These are phyloP conservation scores for Uria lomvia DNA, from an alignment of 2,113 vertebrate genomes.

Conservation along the genomic window DNA sequence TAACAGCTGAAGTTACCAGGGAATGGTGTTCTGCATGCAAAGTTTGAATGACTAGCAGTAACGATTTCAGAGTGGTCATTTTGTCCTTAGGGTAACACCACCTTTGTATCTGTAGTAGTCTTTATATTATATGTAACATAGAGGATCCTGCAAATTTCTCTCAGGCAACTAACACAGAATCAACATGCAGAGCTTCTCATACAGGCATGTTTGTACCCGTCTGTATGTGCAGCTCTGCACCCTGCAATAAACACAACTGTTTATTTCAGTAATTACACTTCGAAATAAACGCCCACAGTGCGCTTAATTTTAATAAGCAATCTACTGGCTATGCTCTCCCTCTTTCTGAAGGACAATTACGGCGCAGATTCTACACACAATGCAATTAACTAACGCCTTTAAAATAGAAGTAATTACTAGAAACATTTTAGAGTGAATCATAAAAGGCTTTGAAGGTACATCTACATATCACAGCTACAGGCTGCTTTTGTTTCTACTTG, in stretches of 20 bases:
- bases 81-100: background rate
- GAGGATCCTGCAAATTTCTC: slow-evolving; percentile 45
- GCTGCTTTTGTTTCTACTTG: slow-evolving; percentile 8
- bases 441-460: slow-evolving; percentile 53
- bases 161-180: background rate
- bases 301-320: slow-evolving; percentile 61
- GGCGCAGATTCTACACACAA: slow-evolving; percentile 23
- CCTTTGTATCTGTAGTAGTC: background rate
- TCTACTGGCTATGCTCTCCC: slow-evolving; percentile 41
- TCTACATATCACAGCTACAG: slow-evolving; percentile 36
- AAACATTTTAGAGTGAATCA: slow-evolving; percentile 52
- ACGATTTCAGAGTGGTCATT: background rate
- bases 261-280: slow-evolving; percentile 71
- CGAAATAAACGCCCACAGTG: slow-evolving; percentile 63
- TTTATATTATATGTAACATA: background rate
- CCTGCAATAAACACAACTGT: slow-evolving; percentile 66
- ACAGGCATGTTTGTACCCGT: slow-evolving; percentile 59
- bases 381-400: slow-evolving; percentile 59
- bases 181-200: slow-evolving; percentile 34
- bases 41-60: background rate
- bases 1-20: background rate
- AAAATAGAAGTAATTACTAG: slow-evolving; percentile 63
- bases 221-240: slow-evolving; percentile 30
- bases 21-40: background rate
- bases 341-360: slow-evolving; percentile 64